These are phyloP conservation scores for Carposina sasakii DNA, from an alignment of 1,140 invertebrate genomes.

Conservation along the genomic window DNA sequence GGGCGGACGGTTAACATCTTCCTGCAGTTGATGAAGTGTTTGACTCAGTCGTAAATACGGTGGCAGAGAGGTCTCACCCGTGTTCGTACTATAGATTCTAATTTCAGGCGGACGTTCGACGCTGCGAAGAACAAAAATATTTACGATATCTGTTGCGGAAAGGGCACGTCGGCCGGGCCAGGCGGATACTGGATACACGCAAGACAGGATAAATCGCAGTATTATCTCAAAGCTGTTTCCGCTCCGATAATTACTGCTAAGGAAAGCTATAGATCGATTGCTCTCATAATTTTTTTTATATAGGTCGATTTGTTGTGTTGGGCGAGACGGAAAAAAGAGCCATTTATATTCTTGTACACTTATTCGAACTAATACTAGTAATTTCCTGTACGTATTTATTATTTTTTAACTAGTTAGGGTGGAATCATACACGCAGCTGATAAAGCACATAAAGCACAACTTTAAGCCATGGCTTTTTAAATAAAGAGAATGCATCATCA, in stretches of 20 bases:
- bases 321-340: no score
- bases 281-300: slow-evolving; percentile 37
- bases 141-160: slow-evolving; percentile 5
- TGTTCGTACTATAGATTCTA: slow-evolving; percentile 33
- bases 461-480: no score
- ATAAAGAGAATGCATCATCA: no score
- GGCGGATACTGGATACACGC: slow-evolving; percentile 1
- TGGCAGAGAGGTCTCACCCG: slow-evolving; percentile 31
- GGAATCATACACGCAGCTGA: no score
- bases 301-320: slow-evolving; percentile 21
- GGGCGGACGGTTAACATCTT: slow-evolving; percentile 46
- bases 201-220: slow-evolving; percentile 29
- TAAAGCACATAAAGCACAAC: no score
- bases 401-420: no score
- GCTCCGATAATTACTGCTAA: slow-evolving; percentile 33
- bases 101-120: slow-evolving; percentile 15
- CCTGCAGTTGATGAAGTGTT: slow-evolving; percentile 52
- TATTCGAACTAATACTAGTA: no score
- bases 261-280: slow-evolving; percentile 35
- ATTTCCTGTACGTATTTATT: no score
- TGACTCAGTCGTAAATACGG: slow-evolving; percentile 43
- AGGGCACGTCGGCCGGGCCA: no score
- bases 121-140: slow-evolving; percentile 1
- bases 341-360: no score
- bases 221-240: slow-evolving; percentile 41